These are phyloP conservation scores for Trichonephila clavata DNA, from an alignment of 1,140 invertebrate genomes.

Conservation along the genomic window DNA sequence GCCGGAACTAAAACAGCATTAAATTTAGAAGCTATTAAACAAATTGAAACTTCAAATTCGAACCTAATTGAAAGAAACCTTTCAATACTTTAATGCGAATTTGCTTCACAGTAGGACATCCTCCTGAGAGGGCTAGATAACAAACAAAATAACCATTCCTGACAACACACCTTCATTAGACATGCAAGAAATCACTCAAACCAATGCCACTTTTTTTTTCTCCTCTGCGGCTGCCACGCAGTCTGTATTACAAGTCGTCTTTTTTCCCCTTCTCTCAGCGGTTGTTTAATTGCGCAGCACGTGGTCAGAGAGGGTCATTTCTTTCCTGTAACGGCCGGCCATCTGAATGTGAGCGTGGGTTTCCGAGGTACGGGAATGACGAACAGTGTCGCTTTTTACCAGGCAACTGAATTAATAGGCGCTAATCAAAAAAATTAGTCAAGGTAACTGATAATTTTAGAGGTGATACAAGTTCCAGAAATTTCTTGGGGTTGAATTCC, in stretches of 20 bases:
- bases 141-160: background rate
- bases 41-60: too few relatives aligned
- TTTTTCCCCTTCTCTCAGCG: background rate
- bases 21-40: too few relatives aligned
- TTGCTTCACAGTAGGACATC: background rate
- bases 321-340: background rate
- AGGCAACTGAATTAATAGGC: too few relatives aligned
- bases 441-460: too few relatives aligned
- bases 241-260: background rate
- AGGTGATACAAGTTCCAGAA: too few relatives aligned
- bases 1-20: too few relatives aligned
- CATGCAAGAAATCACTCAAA: background rate
- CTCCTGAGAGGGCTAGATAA: background rate
- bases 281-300: slow-evolving; percentile 11
- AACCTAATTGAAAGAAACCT: too few relatives aligned
- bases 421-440: too few relatives aligned
- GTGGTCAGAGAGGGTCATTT: background rate
- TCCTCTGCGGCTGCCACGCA: background rate
- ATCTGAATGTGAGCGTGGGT: background rate
- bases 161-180: background rate
- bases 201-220: background rate
- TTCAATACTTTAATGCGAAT: background rate
- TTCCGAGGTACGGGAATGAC: background rate
- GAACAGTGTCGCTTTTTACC: background rate
- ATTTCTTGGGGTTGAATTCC: too few relatives aligned